Evolutionary conservation across 2,113 vertebrate species (phyloP), one percentile per base, ranked within the genome.

Genomic region (Sphyrna mokarran): DNA sequence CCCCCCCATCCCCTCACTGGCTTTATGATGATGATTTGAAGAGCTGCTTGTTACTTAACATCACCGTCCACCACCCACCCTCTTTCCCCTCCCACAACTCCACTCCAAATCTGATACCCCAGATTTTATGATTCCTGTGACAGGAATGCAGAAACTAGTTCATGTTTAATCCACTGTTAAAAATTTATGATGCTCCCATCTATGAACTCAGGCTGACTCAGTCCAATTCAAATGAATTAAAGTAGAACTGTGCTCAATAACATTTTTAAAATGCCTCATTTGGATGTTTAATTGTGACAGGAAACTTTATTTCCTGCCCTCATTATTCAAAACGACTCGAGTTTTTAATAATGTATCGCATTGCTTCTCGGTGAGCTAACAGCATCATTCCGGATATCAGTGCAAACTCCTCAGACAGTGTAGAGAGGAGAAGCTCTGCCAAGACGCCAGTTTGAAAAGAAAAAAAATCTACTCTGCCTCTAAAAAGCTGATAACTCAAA

Each of bases 171-270:
- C 94, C 40, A 26, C 40, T n/a, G 61, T 37, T 61, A 72, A 72
- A 54, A 54, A 95, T 95, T 72, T 72, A 72, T 16, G 26, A 68
- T 22, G 40, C 94, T 26, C 48, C 94, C 14, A 43, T 95, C 68
- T 29, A 63, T 13, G 40, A 72, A 68, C 72, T 72, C 94, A 40
- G 40, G 68, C 94, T 76, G 94, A 54, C 66, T 95, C 94, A 1
- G 48, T 95, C 37, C 94, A 95, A 72, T 48, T 70, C 94, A 72
- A 69, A 54, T 95, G 23, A 26, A 95, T 18, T 48, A 72, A 95
- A 76, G 76, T 72, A 54, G 69, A 94, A 94, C 26, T 70, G 91
- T 70, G n/a, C 93, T 70, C 68, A 94, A 94, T 70, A 48, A 95
- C 54, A 1, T 95, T 54, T 72, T 54, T 23, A 29, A 48, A 95